Conservation (phyloP, 2,113 vertebrate species). For the Symphodus melops region DNA sequence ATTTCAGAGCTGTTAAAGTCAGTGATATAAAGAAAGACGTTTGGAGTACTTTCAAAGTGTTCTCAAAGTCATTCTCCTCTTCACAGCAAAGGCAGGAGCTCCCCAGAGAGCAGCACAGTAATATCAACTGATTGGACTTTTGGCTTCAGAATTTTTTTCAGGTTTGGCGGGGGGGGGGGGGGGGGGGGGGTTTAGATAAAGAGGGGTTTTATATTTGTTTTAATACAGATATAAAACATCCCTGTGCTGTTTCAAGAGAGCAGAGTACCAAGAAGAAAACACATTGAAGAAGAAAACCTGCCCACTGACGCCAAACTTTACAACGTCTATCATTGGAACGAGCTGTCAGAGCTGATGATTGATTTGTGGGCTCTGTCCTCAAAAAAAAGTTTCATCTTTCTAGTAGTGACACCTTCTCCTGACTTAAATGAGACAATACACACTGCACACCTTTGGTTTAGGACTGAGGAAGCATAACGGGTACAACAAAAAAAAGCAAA, state of each 20-base stretch:
- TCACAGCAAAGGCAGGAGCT: conserved; percentile 17
- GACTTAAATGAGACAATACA: conserved; percentile 4
- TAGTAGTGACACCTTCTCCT: not conserved
- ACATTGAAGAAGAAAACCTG: not conserved
- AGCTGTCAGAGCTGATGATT: not conserved
- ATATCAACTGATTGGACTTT: conserved; percentile 41
- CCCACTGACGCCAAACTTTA: conserved; percentile 10
- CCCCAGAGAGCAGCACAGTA: conserved; percentile 16
- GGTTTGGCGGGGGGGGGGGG: not conserved
- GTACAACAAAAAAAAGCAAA: conserved; percentile 7
- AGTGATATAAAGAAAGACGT: conserved; percentile 15
- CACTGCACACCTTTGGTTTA: not conserved
- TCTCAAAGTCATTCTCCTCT: conserved; percentile 41
- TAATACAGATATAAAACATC: conserved; percentile 23
- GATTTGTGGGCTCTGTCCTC: conserved; percentile 20
- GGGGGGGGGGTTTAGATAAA: not conserved
- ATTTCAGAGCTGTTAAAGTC: conserved; percentile 19
- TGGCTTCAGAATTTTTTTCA: conserved; percentile 8
- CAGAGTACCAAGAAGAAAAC: not conserved
- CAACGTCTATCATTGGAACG: conserved; percentile 1
- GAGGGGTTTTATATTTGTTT: conserved; percentile 21
- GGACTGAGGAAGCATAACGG: not conserved
- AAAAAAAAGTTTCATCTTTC: not conserved
- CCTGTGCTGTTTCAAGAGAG: conserved; percentile 1
- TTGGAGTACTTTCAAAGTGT: conserved; percentile 8